Conservation (phyloP, 2,113 vertebrate species). For the Chiloscyllium plagiosum region DNA sequence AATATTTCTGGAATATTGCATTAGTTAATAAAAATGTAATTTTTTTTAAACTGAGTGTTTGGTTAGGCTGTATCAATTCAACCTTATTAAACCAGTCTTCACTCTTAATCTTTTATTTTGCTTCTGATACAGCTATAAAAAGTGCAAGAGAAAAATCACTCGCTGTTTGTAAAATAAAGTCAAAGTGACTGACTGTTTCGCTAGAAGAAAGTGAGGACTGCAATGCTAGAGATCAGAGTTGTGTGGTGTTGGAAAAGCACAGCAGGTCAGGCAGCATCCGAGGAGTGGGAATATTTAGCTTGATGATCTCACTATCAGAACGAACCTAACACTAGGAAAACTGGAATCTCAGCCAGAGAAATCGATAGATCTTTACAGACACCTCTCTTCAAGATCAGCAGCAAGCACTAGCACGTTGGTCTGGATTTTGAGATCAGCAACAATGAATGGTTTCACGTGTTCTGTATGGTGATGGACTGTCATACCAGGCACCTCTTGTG, state of each 20-base stretch:
- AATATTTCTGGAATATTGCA: background rate
- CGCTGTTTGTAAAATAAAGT: too few relatives aligned
- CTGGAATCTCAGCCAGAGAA: background rate
- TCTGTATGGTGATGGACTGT: background rate
- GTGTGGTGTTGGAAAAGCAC: too few relatives aligned
- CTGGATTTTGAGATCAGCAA: background rate
- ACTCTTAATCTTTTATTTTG: background rate
- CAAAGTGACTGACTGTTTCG: too few relatives aligned
- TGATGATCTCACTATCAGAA: too few relatives aligned
- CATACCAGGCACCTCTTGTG: background rate
- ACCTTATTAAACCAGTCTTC: background rate
- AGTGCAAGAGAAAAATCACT: too few relatives aligned
- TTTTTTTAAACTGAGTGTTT: background rate
- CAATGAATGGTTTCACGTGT: background rate
- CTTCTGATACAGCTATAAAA: too few relatives aligned
- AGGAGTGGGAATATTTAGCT: too few relatives aligned
- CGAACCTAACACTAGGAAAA: too few relatives aligned
- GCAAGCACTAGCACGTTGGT: background rate
- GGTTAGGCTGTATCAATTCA: background rate
- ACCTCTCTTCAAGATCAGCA: background rate
- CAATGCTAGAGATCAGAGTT: too few relatives aligned
- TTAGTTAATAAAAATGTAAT: background rate
- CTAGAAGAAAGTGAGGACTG: too few relatives aligned
- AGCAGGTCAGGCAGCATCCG: too few relatives aligned
- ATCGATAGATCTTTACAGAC: background rate